Evolutionary conservation across 2,797 vertebrate genomes (phyloP), one percentile per base, ranked within the genome.

Genomic region (Adelosebastes latens): DNA sequence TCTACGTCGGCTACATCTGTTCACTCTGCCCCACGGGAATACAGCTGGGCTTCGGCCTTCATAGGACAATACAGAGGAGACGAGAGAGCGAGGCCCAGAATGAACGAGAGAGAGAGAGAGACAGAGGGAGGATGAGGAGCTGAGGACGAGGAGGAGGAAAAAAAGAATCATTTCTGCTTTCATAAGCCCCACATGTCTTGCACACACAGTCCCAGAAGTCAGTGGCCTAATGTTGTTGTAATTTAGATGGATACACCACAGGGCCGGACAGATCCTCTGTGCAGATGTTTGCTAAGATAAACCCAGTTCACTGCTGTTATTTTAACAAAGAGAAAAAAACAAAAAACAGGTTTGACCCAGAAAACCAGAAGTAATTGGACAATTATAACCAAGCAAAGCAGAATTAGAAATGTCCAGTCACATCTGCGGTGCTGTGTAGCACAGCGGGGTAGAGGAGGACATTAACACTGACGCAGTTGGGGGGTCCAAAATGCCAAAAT

Each of bases 1-100:
- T 91, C 87, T 36, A 46, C 39, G 72, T 73, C 62, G 55, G 63
- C 70, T 82, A 86, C 94, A 95, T 95, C 94, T 96, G 93, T 89
- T 95, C 87, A 1, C 76, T 87, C 60, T 87, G 89, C 93, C 94
- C 93, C 83, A 14, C 66, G 92, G 95, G 91, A 87, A 87, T 87
- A 85, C 95, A 96, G 93, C 95, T 96, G 95, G 93, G 94, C 88
- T 83, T 39, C 62, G 77, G 92, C 87, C 89, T 89, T 76, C 92
- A 87, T 63, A 79, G 86, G 90, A 94, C 92, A 92, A 93, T 92
- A 90, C 81, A 74, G 79, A 84, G 72, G 75, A 87, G 74, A 79
- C 2, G 64, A 22, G 42, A 12, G 71, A 83, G 64, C 5, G 46
- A 77, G 55, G 25, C 25, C 16, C 59, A 36, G 62, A 27, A 61